Percentiles rank a stretch among this genome's conserved stretches.
These are phyloP conservation scores for Semotilus atromaculatus DNA, from an alignment of 2,797 vertebrate species.

Conservation along the genomic window DNA sequence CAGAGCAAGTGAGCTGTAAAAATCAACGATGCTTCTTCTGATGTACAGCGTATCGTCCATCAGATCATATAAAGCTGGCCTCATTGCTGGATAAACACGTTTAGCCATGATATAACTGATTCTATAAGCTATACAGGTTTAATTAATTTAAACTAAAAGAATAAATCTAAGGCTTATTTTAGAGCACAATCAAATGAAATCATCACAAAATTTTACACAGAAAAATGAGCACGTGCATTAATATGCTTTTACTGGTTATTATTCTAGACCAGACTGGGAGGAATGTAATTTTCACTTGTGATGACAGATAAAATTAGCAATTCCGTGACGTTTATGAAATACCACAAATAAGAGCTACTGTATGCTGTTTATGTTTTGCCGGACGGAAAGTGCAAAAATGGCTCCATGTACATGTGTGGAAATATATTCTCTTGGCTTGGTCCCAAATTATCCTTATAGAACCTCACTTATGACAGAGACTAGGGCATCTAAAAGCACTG, in stretches of 20 bases:
- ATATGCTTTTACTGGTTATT: neutral
- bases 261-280: neutral
- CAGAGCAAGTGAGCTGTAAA: constrained; percentile 3
- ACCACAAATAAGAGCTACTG: neutral
- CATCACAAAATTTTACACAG: neutral
- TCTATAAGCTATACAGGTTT: neutral
- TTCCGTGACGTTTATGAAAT: neutral
- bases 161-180: neutral
- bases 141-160: neutral
- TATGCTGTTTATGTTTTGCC: neutral
- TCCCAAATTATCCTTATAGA: neutral
- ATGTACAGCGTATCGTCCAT: neutral
- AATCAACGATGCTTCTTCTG: neutral
- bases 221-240: neutral
- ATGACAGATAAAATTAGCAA: neutral
- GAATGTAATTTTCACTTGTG: neutral
- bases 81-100: neutral
- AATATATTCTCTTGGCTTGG: constrained; percentile 1
- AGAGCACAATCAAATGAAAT: neutral
- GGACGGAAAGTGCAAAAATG: neutral
- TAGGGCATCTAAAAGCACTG: neutral
- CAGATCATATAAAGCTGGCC: neutral
- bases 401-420: neutral
- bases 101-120: neutral
- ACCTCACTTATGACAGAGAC: neutral